These are phyloP conservation scores for Dastarcus helophoroides DNA, from an alignment of 2,888 invertebrate genomes.

Conservation along the genomic window DNA sequence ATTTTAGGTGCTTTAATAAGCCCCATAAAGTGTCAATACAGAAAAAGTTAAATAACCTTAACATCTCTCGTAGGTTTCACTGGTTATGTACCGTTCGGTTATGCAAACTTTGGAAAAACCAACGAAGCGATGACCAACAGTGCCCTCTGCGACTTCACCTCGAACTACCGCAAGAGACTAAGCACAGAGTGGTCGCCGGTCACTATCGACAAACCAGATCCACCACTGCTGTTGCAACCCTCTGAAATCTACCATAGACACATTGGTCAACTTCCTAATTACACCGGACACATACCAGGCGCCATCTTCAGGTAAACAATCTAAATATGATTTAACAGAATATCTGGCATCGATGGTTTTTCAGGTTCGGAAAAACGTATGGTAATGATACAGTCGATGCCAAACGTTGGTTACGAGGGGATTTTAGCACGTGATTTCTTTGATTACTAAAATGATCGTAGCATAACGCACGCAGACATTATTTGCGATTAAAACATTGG, in stretches of 20 bases:
- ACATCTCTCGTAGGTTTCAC: too few species aligned
- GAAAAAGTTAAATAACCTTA: too few species aligned
- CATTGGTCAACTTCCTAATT: slow-evolving; percentile 63
- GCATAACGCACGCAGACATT: too few species aligned
- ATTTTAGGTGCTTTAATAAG: too few species aligned
- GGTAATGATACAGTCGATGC: slow-evolving; percentile 63
- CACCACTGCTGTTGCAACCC: slow-evolving; percentile 40
- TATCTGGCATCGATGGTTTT: slow-evolving; percentile 17
- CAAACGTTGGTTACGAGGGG: slow-evolving; percentile 59
- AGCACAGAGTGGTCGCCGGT: slow-evolving; percentile 68
- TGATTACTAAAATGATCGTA: too few species aligned
- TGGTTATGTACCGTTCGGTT: slow-evolving; percentile 56
- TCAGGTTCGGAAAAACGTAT: slow-evolving; percentile 62
- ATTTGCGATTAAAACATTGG: too few species aligned
- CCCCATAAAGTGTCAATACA: too few species aligned
- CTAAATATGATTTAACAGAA: neutral
- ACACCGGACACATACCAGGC: slow-evolving; percentile 69
- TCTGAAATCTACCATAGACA: slow-evolving; percentile 61
- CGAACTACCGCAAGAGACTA: slow-evolving; percentile 58
- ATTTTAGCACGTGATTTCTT: slow-evolving; percentile 41
- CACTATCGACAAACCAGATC: slow-evolving; percentile 42
- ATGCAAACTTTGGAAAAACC: slow-evolving; percentile 51
- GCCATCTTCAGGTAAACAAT: slow-evolving; percentile 48
- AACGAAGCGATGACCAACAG: slow-evolving; percentile 56
- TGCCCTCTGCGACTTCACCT: slow-evolving; percentile 62